A percentile compares a stretch with the other conserved stretches of the same genome.
Evolutionary conservation across 2,888 invertebrate genomes (phyloP).

Genomic region (Melangyna quadrimaculata): DNA sequence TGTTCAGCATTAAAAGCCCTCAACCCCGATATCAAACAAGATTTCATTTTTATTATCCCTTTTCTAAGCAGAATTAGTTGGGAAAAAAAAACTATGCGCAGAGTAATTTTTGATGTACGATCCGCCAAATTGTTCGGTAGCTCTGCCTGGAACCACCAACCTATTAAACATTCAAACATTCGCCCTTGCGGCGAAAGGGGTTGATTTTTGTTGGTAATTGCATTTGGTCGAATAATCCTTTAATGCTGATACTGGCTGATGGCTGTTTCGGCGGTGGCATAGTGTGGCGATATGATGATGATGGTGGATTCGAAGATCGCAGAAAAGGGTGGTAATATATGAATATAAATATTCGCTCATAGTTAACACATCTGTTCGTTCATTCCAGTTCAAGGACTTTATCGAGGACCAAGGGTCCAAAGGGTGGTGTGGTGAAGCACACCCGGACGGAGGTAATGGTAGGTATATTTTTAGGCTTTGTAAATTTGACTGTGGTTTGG

Average conservation of each 20-base stretch:
- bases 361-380: conserved; percentile 81
- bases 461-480: background rate
- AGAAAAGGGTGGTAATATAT: conserved; percentile 77
- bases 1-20: background rate
- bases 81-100: conserved; percentile 10
- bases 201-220: conserved; percentile 77
- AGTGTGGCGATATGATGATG: background rate
- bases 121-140: conserved; percentile 53
- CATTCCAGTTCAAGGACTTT: conserved; percentile 78
- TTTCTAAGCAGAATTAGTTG: conserved; percentile 22
- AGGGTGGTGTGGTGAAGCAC: conserved; percentile 44
- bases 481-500: conserved; percentile 71
- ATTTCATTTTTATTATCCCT: conserved; percentile 32
- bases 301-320: conserved; percentile 49
- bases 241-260: conserved; percentile 80
- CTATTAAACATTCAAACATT: conserved; percentile 51
- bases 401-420: background rate
- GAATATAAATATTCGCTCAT: conserved; percentile 77
- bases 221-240: conserved; percentile 81
- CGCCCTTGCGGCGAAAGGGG: conserved; percentile 62
- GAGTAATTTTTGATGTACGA: conserved; percentile 39
- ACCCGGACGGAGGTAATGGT: conserved; percentile 48
- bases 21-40: background rate
- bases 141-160: conserved; percentile 44
- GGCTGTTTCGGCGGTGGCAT: conserved; percentile 56